A percentile compares a stretch with the other conserved stretches of the same genome.
These are phyloP conservation scores for Thumatha senex DNA, from an alignment of 2,888 invertebrate genomes.

Conservation along the genomic window DNA sequence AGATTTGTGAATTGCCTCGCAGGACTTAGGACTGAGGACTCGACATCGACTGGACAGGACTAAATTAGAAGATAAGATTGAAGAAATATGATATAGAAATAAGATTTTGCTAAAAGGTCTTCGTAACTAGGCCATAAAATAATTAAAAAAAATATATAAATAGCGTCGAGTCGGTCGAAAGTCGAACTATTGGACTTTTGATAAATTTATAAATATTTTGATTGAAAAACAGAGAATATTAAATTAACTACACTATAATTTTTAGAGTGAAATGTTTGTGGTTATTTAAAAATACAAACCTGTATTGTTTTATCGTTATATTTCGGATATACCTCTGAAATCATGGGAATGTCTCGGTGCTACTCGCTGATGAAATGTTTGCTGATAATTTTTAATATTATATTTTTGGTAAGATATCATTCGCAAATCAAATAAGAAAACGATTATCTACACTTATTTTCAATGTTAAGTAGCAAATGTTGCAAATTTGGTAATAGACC, in stretches of 20 bases:
- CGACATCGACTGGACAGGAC: no score
- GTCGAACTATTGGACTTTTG: conserved; percentile 4
- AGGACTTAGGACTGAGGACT: no score
- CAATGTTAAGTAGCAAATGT: no score
- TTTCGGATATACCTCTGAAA: neutral
- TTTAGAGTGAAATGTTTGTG: conserved; percentile 1
- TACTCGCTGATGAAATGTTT: conserved; percentile 88
- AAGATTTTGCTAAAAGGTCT: no score
- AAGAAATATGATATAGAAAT: no score
- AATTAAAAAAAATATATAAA: no score
- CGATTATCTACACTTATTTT: no score
- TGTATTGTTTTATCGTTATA: conserved; percentile 1
- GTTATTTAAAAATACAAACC: neutral
- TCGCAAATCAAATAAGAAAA: neutral
- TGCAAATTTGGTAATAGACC: no score
- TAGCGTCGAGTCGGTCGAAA: conserved; percentile 25
- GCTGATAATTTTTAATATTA: conserved; percentile 87
- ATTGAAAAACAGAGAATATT: neutral
- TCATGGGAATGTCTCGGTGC: conserved; percentile 88
- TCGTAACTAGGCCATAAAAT: no score
- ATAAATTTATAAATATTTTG: neutral
- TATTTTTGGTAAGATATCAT: conserved; percentile 87
- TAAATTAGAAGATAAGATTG: no score
- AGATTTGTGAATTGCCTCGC: no score
- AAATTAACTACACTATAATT: neutral